Evolutionary conservation across 2,797 vertebrate genomes (phyloP), one percentile per base, ranked within the genome.

Genomic region (Sus cebifrons): DNA sequence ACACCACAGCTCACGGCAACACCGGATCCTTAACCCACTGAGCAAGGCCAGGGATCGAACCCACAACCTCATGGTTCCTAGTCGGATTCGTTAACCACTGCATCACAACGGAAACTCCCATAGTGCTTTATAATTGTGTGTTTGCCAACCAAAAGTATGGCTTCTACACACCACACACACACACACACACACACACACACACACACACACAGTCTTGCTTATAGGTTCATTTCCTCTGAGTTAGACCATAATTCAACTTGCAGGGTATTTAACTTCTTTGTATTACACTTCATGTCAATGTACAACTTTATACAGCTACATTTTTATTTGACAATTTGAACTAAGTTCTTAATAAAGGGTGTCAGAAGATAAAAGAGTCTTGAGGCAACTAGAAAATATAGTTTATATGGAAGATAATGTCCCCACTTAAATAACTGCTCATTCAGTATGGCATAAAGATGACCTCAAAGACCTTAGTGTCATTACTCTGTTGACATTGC

Each of bases 401-500:
- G 67, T 90, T 94, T 82, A 93, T 49, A 74, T 71, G 29, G 67
- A 86, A 32, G 52, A 81, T 81, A 87, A 92, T n/a, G 7, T 78
- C 90, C 74, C 62, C 64, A 52, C 62, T 82, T 82, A 89, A 97
- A 87, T 89, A 94, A 88, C 52, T 83, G 25, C n/a, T 92, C 79
- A 75, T 75, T 96, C 83, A 82, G 40, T 64, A 81, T 82, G 82
- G 25, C 40, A 82, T 2, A 56, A 95, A 70, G 87, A 94, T 79
- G 87, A 89, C 74, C 75, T 91, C 78, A 79, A 91, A 91, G 83
- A 73, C 62, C 70, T 89, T 32, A 25, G 3, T 77, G 67, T 92
- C 87, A 94, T 94, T 94, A 90, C 27, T 54, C 84, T 96, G 68
- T 93, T 92, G 94, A 92, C 95, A 96, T 94, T 92, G 86, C 58